Evolutionary conservation across 2,888 invertebrate genomes (phyloP).

Genomic region (Tricholauxania praeusta): DNA sequence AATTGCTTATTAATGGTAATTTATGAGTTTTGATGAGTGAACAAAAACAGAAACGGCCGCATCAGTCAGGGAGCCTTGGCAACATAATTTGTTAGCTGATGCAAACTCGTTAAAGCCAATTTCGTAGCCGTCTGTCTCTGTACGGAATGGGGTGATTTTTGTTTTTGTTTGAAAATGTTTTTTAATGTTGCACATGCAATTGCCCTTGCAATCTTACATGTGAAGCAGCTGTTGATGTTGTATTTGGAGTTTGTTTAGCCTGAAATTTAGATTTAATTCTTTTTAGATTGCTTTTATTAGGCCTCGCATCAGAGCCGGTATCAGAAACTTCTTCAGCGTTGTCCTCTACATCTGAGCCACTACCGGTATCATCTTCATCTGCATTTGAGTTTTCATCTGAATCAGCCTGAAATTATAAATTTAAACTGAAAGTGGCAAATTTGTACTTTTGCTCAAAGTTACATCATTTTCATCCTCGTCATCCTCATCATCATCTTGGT

Average conservation of each 20-base stretch:
- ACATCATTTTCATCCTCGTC: slow-evolving; percentile 49
- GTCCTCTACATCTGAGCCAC: slow-evolving; percentile 53
- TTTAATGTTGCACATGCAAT: slow-evolving; percentile 59
- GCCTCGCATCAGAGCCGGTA: slow-evolving; percentile 12
- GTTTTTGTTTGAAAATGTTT: slow-evolving; percentile 32
- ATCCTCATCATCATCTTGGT: slow-evolving; percentile 43
- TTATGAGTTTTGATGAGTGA: slow-evolving; percentile 20
- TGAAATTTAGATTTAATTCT: slow-evolving; percentile 26
- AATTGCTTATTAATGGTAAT: slow-evolving; percentile 14
- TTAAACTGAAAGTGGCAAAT: background rate
- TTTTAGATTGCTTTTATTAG: slow-evolving; percentile 37
- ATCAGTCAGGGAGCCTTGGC: slow-evolving; percentile 12
- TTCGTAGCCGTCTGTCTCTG: slow-evolving; percentile 30
- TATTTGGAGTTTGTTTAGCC: slow-evolving; percentile 43
- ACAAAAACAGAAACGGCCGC: slow-evolving; percentile 36
- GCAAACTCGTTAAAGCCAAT: slow-evolving; percentile 11
- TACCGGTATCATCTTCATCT: slow-evolving; percentile 56
- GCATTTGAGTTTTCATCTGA: slow-evolving; percentile 49
- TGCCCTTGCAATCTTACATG: slow-evolving; percentile 63
- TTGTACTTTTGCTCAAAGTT: background rate
- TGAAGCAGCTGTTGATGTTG: slow-evolving; percentile 59
- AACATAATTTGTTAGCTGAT: slow-evolving; percentile 11
- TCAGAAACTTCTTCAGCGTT: slow-evolving; percentile 40
- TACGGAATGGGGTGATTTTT: slow-evolving; percentile 15
- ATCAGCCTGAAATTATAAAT: slow-evolving; percentile 37